Base-by-base conservation (phyloP, 2,797 vertebrate genomes). In the Sebastes minor region DNA sequence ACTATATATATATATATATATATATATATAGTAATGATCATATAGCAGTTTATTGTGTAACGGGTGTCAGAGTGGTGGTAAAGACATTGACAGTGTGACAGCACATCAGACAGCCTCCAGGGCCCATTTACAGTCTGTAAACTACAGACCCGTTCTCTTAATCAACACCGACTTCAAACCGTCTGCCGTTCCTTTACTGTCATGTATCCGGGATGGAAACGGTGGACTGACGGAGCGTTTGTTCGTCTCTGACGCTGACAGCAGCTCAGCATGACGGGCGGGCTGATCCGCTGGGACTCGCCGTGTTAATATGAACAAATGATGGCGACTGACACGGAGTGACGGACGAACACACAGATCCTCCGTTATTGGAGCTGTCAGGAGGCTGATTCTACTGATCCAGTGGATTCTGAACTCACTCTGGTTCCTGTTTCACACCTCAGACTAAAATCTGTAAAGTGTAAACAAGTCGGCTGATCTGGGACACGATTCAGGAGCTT, bases 241-340 rank as follows among this genome's bases (percentile, higher is more conserved):
- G 56, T 57, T 63, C 27, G 8, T 52, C 46, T 52, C 18, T 25
- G 52, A 57, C 66, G 22, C 35, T 84, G 82, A 80, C 78, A 62
- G 78, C 33, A 25, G 70, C 70, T 69, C 67, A 13, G n/a, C 7
- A 30, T 87, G 91, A 93, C 25, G 88, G 90, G 79, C 81, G 68
- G 89, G 35, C 53, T 25, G 18, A 3, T 89, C 89, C 81, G 22
- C 63, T 12, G 91, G 83, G 91, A 88, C 49, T 62, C 56, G 10
- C n/a, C 60, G 12, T 86, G 92, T 90, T 94, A 93, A 94, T 90
- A 86, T 79, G 81, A 14, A 84, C 81, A 85, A 91, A 91, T 84
- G 85, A 88, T 62, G 80, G 78, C 67, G 68, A 62, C 81, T 7
- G 11, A 30, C 27, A 20, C 27, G 9, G 14, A 55, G 53, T 55